Conservation (phyloP, 2,888 invertebrate species). For the Orthonevra nobilis region DNA sequence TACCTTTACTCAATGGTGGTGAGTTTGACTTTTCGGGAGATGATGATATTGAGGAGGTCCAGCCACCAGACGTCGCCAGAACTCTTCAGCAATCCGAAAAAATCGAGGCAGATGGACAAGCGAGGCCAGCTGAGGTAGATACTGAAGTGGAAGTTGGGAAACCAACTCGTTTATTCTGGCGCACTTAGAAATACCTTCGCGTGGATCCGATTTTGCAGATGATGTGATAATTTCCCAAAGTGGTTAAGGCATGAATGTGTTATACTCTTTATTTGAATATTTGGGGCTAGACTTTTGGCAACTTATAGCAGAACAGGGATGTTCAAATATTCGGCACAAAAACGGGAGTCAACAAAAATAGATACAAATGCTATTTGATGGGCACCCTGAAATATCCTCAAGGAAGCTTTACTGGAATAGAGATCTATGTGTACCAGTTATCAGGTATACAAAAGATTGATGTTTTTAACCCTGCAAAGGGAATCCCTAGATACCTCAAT, state of each 20-base stretch:
- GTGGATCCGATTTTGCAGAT: too few species aligned
- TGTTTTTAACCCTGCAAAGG: slow-evolving; percentile 22
- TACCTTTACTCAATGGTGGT: background rate
- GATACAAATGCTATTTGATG: slow-evolving; percentile 10
- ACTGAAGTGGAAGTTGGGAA: background rate
- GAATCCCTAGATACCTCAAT: too few species aligned
- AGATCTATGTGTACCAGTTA: slow-evolving; percentile 6
- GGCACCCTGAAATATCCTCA: slow-evolving; percentile 29
- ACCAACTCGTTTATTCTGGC: too few species aligned
- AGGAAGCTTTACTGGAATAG: slow-evolving; percentile 31
- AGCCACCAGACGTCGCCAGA: background rate
- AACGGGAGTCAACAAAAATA: background rate
- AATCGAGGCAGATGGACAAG: background rate
- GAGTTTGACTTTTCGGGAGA: background rate
- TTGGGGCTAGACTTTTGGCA: too few species aligned
- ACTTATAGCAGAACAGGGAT: too few species aligned
- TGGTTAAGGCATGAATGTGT: too few species aligned
- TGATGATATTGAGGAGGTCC: too few species aligned
- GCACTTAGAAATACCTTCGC: too few species aligned
- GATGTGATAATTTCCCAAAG: too few species aligned
- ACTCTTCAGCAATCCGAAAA: background rate
- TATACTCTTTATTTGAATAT: too few species aligned
- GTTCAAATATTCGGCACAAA: slow-evolving; percentile 14
- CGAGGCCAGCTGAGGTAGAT: too few species aligned
- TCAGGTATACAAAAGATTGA: slow-evolving; percentile 8